These are phyloP conservation scores for Paradisaea rubra DNA, from an alignment of 2,113 vertebrate species.

Conservation along the genomic window DNA sequence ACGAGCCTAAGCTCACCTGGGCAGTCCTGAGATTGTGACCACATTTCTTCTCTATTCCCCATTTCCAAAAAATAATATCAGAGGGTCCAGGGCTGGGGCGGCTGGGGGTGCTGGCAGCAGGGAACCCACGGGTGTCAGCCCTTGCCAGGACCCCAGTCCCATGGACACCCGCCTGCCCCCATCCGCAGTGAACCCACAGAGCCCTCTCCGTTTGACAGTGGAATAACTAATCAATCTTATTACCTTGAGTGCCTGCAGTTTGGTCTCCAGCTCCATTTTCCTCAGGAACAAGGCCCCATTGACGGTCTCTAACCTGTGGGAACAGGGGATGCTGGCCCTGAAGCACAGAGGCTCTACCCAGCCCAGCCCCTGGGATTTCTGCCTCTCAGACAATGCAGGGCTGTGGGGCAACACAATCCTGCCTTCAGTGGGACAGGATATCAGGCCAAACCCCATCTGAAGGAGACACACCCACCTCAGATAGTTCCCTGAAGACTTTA, in stretches of 20 bases:
- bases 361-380: accelerated
- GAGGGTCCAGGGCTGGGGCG: accelerated
- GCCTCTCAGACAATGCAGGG: not conserved
- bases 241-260: conserved; percentile 84
- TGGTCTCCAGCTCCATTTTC: conserved; percentile 86
- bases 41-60: not conserved
- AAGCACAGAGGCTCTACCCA: not conserved
- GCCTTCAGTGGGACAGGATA: accelerated
- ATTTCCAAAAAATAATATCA: accelerated
- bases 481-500: conserved; percentile 81
- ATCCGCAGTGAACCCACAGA: accelerated
- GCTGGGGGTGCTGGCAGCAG: not conserved
- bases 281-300: conserved; percentile 78
- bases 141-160: not conserved
- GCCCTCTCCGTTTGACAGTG: accelerated
- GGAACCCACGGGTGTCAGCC: accelerated
- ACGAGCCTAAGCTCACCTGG: too few species aligned
- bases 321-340: not conserved
- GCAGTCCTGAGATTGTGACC: too few species aligned
- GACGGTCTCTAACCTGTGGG: conserved; percentile 83
- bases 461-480: conserved; percentile 73
- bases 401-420: accelerated
- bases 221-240: accelerated
- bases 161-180: accelerated
- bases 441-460: accelerated